These are phyloP conservation scores for Coendou prehensilis DNA, from an alignment of 2,797 vertebrate genomes.

Conservation along the genomic window DNA sequence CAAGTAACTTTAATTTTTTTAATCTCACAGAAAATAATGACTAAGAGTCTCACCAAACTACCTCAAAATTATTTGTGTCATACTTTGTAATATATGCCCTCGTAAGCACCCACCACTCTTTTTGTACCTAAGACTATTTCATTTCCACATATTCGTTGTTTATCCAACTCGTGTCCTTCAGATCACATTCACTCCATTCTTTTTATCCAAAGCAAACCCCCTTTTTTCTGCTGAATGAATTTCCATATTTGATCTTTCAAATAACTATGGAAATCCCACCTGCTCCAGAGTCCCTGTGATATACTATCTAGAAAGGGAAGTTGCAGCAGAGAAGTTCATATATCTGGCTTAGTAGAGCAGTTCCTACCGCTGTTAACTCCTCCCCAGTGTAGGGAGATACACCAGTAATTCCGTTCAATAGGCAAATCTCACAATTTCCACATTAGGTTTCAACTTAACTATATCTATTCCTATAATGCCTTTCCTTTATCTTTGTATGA, in stretches of 20 bases:
- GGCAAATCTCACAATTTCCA: constrained; percentile 48
- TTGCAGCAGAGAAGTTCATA: neutral
- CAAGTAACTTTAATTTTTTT: neutral
- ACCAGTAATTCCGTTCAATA: constrained; percentile 32
- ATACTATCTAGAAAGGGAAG: constrained; percentile 29
- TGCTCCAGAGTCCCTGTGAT: neutral
- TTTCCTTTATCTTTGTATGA: constrained; percentile 54
- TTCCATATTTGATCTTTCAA: neutral
- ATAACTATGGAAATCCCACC: neutral
- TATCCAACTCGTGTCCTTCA: neutral
- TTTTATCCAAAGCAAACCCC: neutral
- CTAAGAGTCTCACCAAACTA: constrained; percentile 15
- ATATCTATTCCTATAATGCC: constrained; percentile 60
- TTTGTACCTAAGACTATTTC: neutral
- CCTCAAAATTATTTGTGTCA: neutral
- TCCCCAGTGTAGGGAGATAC: neutral
- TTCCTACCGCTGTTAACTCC: neutral
- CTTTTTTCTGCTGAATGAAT: neutral
- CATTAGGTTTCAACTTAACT: constrained; percentile 52
- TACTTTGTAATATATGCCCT: neutral
- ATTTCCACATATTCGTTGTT: neutral
- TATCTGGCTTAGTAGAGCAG: neutral
- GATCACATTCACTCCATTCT: neutral
- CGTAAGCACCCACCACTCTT: neutral
- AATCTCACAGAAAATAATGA: neutral